These are phyloP conservation scores for Branchinecta lindahli DNA, from an alignment of 1,140 invertebrate species.

Conservation along the genomic window DNA sequence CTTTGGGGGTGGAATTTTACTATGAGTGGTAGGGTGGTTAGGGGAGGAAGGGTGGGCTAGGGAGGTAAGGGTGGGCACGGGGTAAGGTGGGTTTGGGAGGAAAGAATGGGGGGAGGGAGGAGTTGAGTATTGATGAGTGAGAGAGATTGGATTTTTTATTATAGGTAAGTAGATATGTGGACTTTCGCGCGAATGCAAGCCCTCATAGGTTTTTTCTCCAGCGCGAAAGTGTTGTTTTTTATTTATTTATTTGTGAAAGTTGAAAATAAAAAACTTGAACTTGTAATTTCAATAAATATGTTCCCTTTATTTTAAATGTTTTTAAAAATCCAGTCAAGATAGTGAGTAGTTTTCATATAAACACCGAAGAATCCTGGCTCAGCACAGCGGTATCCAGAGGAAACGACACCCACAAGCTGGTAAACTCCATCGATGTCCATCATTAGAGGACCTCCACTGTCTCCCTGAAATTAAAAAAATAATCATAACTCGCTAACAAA, in stretches of 20 bases:
- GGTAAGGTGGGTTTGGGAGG: background rate
- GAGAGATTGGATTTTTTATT: background rate
- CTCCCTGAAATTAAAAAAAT: background rate
- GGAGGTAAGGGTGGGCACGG: background rate
- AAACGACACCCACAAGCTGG: background rate
- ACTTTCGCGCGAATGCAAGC: background rate
- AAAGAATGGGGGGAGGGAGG: background rate
- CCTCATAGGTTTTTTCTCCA: conserved; percentile 7
- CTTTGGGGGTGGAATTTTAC: background rate
- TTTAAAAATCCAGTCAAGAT: conserved; percentile 11
- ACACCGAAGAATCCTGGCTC: background rate
- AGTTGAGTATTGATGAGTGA: conserved; percentile 8
- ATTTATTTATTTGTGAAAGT: too few species aligned
- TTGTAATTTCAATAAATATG: too few species aligned
- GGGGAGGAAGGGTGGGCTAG: background rate
- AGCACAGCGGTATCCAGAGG: background rate
- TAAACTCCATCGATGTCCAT: background rate
- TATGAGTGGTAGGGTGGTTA: background rate
- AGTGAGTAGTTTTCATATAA: conserved; percentile 1
- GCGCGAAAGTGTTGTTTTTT: conserved; percentile 2
- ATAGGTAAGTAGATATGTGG: background rate
- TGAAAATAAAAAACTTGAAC: too few species aligned
- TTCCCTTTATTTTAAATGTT: background rate
- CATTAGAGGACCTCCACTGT: background rate
- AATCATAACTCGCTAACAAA: background rate